Evolutionary conservation across 1,140 invertebrate species (phyloP).

Genomic region (Cryptotermes secundus): DNA sequence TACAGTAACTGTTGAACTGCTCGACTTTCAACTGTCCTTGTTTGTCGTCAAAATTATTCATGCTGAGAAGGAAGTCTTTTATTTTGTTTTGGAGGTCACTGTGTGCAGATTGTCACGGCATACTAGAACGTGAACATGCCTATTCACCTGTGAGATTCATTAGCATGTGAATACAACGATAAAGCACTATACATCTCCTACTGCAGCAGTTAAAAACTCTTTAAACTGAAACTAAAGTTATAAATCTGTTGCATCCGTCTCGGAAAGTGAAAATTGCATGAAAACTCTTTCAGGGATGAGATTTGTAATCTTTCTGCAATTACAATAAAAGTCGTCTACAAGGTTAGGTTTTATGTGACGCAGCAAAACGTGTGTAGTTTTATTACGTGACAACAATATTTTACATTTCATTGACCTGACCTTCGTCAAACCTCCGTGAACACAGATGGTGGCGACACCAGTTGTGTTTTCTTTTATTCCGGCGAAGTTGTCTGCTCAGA

Average conservation of each 20-base stretch:
- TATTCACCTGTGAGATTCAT: neutral
- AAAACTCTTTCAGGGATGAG: neutral
- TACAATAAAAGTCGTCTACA: neutral
- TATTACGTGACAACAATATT: neutral
- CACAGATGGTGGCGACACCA: too few relatives aligned
- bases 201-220: neutral
- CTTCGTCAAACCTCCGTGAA: neutral
- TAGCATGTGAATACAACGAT: conserved; percentile 5
- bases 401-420: neutral
- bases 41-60: conserved; percentile 4
- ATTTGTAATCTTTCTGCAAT: conserved; percentile 5
- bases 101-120: neutral
- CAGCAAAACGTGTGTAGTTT: neutral
- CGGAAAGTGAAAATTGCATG: neutral
- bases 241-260: neutral
- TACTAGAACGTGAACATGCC: neutral
- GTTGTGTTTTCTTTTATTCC: too few relatives aligned
- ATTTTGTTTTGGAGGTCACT: neutral
- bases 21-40: conserved; percentile 15
- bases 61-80: neutral
- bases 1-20: neutral
- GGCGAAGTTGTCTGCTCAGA: too few relatives aligned
- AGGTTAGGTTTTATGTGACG: neutral
- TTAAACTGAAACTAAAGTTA: neutral
- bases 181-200: neutral